A percentile compares a stretch with the other conserved stretches of the same genome.
These are phyloP conservation scores for Psittacula derbiana DNA, from an alignment of 2,797 vertebrate species.

Conservation along the genomic window DNA sequence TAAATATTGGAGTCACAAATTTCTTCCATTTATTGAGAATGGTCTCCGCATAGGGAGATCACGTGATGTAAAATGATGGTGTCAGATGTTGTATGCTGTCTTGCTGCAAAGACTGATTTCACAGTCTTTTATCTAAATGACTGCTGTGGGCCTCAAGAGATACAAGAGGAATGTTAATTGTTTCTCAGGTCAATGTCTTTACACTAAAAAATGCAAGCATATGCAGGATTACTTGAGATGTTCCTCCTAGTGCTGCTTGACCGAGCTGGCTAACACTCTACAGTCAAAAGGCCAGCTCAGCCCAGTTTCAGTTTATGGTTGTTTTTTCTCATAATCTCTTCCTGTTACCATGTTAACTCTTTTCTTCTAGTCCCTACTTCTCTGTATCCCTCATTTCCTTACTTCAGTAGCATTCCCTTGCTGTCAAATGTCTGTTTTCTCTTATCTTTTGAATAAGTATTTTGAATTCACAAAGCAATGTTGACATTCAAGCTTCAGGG, in stretches of 20 bases:
- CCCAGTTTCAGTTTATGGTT: background rate
- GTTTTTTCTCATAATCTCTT: background rate
- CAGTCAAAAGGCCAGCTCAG: background rate
- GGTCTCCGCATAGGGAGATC: accelerated
- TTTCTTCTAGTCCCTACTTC: background rate
- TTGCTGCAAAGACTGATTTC: background rate
- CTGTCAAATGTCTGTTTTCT: background rate
- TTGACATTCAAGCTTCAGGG: background rate
- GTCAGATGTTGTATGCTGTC: background rate
- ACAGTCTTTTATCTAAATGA: background rate
- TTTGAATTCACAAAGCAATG: background rate
- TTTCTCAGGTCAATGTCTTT: background rate
- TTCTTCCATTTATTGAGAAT: background rate
- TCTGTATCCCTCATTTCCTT: background rate
- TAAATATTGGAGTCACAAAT: background rate
- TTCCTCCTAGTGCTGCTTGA: background rate
- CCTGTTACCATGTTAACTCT: background rate
- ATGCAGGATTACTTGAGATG: background rate
- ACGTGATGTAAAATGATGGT: background rate
- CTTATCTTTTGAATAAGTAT: background rate
- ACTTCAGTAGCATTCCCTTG: background rate
- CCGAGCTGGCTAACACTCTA: background rate
- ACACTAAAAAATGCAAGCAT: background rate
- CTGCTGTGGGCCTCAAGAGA: background rate
- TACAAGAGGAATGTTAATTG: background rate